A percentile compares a stretch with the other conserved stretches of the same genome.
Evolutionary conservation across 2,113 vertebrate species (phyloP).

Genomic region (Aptenodytes patagonicus): DNA sequence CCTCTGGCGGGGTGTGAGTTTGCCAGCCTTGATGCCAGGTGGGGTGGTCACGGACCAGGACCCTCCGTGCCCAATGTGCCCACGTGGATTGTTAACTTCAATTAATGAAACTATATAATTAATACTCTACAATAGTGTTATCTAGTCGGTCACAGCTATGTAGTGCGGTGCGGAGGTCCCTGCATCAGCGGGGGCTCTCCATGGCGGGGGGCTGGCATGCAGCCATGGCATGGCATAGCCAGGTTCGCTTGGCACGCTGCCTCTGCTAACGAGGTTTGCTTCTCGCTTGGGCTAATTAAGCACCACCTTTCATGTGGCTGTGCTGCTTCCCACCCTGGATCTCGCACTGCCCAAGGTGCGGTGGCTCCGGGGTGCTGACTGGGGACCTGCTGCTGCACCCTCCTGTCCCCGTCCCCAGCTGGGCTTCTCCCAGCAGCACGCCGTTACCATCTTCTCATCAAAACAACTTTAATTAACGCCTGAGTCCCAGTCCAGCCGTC

Average conservation of each 20-base stretch:
- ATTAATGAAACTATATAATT: background rate
- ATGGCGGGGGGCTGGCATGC: rapidly evolving
- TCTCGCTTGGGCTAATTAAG: background rate
- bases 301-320: background rate
- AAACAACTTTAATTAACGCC: background rate
- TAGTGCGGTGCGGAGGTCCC: rapidly evolving
- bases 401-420: background rate
- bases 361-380: background rate
- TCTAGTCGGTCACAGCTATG: rapidly evolving
- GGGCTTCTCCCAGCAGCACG: background rate
- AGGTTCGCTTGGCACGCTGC: background rate
- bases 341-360: background rate
- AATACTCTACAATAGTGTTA: background rate
- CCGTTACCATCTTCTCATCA: background rate
- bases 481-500: background rate
- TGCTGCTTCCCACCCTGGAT: background rate
- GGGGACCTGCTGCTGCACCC: background rate
- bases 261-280: background rate
- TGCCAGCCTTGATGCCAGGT: background rate
- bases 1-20: background rate
- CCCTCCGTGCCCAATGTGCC: background rate
- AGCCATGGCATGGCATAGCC: background rate
- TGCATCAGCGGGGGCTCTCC: background rate
- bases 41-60: background rate
- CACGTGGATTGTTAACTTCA: background rate